Evolutionary conservation across 1,140 invertebrate species (phyloP), one percentile per base, ranked within the genome.

Genomic region (Oreohelix idahoensis): DNA sequence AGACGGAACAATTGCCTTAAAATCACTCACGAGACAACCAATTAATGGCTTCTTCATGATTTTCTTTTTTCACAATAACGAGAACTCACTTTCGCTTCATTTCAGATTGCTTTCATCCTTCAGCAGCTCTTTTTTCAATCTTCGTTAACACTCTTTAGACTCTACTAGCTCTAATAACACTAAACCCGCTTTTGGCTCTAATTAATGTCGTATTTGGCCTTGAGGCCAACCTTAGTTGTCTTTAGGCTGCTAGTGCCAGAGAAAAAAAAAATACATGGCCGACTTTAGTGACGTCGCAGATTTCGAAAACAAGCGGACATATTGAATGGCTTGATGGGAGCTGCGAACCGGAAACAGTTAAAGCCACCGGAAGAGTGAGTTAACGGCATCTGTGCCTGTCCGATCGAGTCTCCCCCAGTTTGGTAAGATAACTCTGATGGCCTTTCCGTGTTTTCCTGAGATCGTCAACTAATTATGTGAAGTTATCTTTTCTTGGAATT

Each of bases 391-490:
- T 66, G 53, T 49, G n/a, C n/a, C n/a, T n/a, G 77, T 26, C 51
- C 53, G 32, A 20, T 13, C 29, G 32, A 53, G 29, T 29, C 26
- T 20, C 58, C 36, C 35, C 35, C 77, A 35, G 23, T 38, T 42
- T 66, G 29, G 36, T 35, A 58, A 66, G 77, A 79, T 79, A 79
- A 79, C 77, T 79, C 58, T 79, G 77, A 79, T 79, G 77, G 77
- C 77, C 58, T 79, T 79, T 79, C 66, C 77, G 77, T 79, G 77
- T 79, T 79, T 79, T n/a, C 32, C 23, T 2, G 35, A 63, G 35
- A 79, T 39, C 2, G 53, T 23, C 53, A n/a, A 53, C 32, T 66
- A 79, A 79, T 79, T 79, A 69, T 79, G 45, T 20, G 38, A 35
- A 45, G 29, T 45, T 76, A 51, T 76, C 74, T 45, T 49, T 76